A percentile compares a stretch with the other conserved stretches of the same genome.
Conservation (phyloP, 2,888 invertebrate genomes). For the Eupithecia dodoneata region DNA sequence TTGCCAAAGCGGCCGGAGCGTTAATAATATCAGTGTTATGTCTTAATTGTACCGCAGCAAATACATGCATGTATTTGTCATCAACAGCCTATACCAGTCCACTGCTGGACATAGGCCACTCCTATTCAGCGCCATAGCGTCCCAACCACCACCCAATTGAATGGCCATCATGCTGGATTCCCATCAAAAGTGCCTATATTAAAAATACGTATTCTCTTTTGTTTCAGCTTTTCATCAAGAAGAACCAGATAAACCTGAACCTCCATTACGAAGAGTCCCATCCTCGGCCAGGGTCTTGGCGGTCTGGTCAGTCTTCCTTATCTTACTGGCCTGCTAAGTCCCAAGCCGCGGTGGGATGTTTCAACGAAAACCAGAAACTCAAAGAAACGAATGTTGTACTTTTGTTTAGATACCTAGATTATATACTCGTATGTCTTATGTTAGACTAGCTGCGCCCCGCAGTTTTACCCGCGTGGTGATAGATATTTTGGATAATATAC, state of each 20-base stretch:
- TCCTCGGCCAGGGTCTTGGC: conserved; percentile 88
- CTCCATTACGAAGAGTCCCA: conserved; percentile 35
- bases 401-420: not conserved
- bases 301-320: conserved; percentile 85
- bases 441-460: too few species aligned
- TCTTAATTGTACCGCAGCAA: too few species aligned
- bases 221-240: conserved; percentile 13
- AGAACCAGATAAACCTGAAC: not conserved
- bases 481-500: too few species aligned
- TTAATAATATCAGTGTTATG: too few species aligned
- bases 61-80: too few species aligned
- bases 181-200: not conserved
- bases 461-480: too few species aligned
- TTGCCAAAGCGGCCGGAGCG: too few species aligned
- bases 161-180: not conserved
- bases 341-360: conserved; percentile 85
- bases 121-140: too few species aligned
- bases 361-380: conserved; percentile 32
- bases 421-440: too few species aligned
- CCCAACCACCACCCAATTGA: too few species aligned
- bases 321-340: conserved; percentile 95
- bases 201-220: conserved; percentile 18
- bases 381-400: not conserved
- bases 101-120: too few species aligned
- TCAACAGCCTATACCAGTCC: too few species aligned